A percentile compares a stretch with the other conserved stretches of the same genome.
phyloP scores from a whole-genome alignment of 2,113 vertebrate species.

The Larimichthys crocea region DNA sequence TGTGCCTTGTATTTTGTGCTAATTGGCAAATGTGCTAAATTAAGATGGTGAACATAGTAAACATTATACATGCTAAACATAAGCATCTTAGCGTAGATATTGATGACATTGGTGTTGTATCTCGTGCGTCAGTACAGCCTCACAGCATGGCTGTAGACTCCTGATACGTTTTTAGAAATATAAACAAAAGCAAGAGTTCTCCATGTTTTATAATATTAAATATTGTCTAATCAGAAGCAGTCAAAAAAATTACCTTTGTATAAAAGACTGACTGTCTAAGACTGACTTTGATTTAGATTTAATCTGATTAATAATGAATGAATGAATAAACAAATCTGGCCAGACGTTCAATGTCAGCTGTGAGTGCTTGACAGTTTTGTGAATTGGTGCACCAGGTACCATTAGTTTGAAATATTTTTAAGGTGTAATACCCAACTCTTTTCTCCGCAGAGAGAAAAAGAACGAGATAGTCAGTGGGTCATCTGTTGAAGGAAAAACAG shows the following conservation, averaged over 20 bases:
- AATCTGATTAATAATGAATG: not conserved
- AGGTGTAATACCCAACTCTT: not conserved
- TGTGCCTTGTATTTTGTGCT: not conserved
- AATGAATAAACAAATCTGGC: not conserved
- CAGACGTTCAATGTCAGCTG: not conserved
- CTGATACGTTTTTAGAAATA: not conserved
- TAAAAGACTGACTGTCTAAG: not conserved
- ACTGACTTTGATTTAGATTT: not conserved
- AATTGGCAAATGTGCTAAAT: not conserved
- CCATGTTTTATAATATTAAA: not conserved
- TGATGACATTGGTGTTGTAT: not conserved
- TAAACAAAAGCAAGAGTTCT: not conserved
- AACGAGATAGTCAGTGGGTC: not conserved
- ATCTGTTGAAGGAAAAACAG: conserved; percentile 39
- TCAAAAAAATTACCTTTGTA: not conserved
- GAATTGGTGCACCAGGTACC: too few species aligned
- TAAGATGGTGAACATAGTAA: not conserved
- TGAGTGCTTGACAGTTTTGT: not conserved
- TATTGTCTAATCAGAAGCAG: not conserved
- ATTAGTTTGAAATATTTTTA: not conserved
- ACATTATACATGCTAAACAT: not conserved
- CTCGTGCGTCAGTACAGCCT: too few species aligned
- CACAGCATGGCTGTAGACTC: too few species aligned
- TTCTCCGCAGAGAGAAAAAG: not conserved
- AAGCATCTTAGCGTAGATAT: not conserved